Evolutionary conservation across 2,888 invertebrate species (phyloP).

Genomic region (Amphipoea lucens): DNA sequence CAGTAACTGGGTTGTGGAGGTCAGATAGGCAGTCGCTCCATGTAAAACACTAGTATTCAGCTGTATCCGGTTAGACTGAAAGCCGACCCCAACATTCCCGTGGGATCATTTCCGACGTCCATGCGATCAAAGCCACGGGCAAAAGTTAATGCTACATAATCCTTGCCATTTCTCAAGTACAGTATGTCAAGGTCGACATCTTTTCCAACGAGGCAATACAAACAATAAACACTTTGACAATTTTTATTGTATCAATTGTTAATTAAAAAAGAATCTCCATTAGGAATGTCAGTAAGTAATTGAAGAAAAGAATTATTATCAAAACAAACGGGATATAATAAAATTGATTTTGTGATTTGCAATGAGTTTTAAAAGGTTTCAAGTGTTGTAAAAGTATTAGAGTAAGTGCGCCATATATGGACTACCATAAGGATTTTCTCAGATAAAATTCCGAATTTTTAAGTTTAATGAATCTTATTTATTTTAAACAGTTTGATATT

Average conservation of each 20-base stretch:
- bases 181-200: background rate
- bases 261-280: conserved; percentile 40
- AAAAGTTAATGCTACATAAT: background rate
- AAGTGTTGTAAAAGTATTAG: background rate
- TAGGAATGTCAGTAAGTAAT: background rate
- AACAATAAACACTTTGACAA: conserved; percentile 14
- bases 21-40: too few species aligned
- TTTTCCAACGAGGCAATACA: background rate
- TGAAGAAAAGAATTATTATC: background rate
- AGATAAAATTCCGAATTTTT: too few species aligned
- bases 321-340: background rate
- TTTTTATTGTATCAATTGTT: conserved; percentile 29
- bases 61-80: too few species aligned
- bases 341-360: conserved; percentile 13
- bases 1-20: too few species aligned
- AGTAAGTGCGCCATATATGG: too few species aligned
- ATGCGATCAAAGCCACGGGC: too few species aligned
- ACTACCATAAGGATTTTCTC: too few species aligned
- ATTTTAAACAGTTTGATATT: too few species aligned
- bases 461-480: too few species aligned
- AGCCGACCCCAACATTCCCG: too few species aligned
- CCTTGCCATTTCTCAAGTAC: background rate
- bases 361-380: background rate
- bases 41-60: too few species aligned
- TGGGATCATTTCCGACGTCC: background rate